Base-by-base conservation (phyloP, 2,888 invertebrate genomes). In the Himalopsyche anomala region DNA sequence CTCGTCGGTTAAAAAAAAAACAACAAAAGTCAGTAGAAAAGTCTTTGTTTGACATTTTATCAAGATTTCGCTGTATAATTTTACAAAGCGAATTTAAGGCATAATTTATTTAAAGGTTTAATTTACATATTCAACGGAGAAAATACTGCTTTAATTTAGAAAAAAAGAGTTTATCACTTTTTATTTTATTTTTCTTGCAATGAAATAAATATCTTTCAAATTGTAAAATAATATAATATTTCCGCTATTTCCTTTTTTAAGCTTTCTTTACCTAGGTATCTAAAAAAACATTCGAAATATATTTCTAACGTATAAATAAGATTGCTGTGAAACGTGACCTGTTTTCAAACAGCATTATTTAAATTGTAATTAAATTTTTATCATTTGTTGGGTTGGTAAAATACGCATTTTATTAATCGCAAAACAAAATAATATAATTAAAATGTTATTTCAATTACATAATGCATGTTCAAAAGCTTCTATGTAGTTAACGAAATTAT, bases 1-100 rank as follows among this genome's bases (percentile, higher is more conserved):
- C 85, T 83, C 83, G 42, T 80, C 80, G 36, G 79, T 74, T 74
- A 36, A 74, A 74, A 74, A n/a, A 74, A 74, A 74, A 74, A 74
- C 74, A 74, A 28, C 74, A 74, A 74, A 36, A 74, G 74, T 74
- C 74, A 74, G 74, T 74, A 74, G 28, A 15, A 74, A 74, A 74
- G 74, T 38, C 74, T 74, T 74, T 74, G 74, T 74, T 85, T 85
- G 83, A 85, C 85, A 45, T 85, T 85, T 85, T 85, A 85, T 85
- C 85, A 85, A 83, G 83, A 85, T 62, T 85, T 85, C 82, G 80
- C 83, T 79, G 74, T 36, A 74, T 74, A 74, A 74, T 74, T 74
- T 74, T 74, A 74, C 74, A 74, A 74, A 74, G 74, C 74, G 74
- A 74, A 74, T 74, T 74, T 74, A 74, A 36, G 36, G 74, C 36